phyloP scores from a whole-genome alignment of 2,113 vertebrate species.

The Zosterops borbonicus region DNA sequence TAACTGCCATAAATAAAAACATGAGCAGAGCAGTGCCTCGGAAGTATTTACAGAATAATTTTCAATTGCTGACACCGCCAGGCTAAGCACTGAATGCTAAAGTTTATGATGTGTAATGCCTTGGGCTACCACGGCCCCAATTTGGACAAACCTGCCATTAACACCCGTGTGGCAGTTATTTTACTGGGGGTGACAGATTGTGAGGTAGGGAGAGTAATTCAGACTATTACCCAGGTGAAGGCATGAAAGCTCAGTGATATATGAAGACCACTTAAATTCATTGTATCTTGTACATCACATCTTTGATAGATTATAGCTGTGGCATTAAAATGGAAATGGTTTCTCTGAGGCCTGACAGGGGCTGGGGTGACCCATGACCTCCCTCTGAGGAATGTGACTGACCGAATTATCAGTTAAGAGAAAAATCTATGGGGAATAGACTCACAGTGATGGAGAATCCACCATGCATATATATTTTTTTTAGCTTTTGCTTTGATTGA shows the following conservation, averaged over 20 bases:
- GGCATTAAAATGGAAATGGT: slow-evolving; percentile 99
- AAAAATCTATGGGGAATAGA: slow-evolving; percentile 86
- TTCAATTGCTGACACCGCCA: slow-evolving; percentile 34
- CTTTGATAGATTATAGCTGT: slow-evolving; percentile 95
- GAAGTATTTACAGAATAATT: slow-evolving; percentile 73
- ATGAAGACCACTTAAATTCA: slow-evolving; percentile 91
- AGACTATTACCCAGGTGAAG: slow-evolving; percentile 91
- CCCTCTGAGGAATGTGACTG: slow-evolving; percentile 86
- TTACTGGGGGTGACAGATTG: slow-evolving; percentile 87
- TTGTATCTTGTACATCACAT: slow-evolving; percentile 92
- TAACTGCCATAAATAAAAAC: slow-evolving; percentile 73
- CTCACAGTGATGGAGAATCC: slow-evolving; percentile 74
- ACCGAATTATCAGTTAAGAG: slow-evolving; percentile 89
- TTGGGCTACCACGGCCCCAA: slow-evolving; percentile 72
- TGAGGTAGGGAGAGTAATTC: slow-evolving; percentile 88
- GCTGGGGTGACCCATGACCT: slow-evolving; percentile 83
- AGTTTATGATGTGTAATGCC: slow-evolving; percentile 80
- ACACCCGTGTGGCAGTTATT: slow-evolving; percentile 80
- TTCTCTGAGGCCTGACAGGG: slow-evolving; percentile 88
- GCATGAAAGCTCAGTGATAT: slow-evolving; percentile 87
- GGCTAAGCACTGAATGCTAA: slow-evolving; percentile 70
- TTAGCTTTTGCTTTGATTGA: slow-evolving; percentile 75
- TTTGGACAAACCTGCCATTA: slow-evolving; percentile 84
- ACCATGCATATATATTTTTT: slow-evolving; percentile 77
- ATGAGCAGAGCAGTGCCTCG: slow-evolving; percentile 16